These are phyloP conservation scores for Manis pentadactyla DNA, from an alignment of 2,797 vertebrate genomes.

Conservation along the genomic window DNA sequence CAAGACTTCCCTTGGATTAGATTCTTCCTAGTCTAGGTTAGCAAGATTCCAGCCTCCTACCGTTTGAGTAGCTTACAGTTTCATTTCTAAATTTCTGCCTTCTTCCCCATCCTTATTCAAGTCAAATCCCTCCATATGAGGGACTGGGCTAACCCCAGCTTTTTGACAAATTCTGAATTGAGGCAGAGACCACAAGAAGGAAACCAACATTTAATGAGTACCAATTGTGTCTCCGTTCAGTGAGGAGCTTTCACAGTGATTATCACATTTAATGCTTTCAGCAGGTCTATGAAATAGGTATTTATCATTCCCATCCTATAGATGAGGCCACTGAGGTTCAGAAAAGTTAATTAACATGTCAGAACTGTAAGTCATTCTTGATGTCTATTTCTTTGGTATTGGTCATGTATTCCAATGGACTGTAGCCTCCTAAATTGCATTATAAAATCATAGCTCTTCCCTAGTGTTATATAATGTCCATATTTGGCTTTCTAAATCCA, in stretches of 20 bases:
- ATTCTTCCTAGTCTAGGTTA: background rate
- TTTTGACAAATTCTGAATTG: background rate
- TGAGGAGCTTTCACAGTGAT: background rate
- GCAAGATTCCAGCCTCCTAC: background rate
- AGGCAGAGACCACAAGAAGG: background rate
- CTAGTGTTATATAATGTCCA: background rate
- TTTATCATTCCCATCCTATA: background rate
- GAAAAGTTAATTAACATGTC: background rate
- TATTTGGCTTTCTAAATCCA: background rate
- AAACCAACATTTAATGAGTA: conserved; percentile 12
- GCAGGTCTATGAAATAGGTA: background rate
- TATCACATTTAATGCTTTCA: conserved; percentile 6
- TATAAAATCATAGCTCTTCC: background rate
- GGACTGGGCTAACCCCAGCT: background rate
- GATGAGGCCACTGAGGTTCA: background rate
- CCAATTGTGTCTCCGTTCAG: background rate
- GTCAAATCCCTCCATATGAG: background rate
- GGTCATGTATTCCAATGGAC: background rate
- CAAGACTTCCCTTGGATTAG: background rate
- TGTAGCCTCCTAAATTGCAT: background rate
- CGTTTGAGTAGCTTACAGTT: background rate
- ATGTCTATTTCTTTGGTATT: background rate
- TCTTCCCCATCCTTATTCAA: background rate
- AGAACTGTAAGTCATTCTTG: background rate
- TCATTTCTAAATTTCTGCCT: conserved; percentile 29